Percentiles rank a stretch among this genome's conserved stretches.
These are phyloP conservation scores for Erinaceus europaeus DNA, from an alignment of 2,113 vertebrate genomes.

Conservation along the genomic window DNA sequence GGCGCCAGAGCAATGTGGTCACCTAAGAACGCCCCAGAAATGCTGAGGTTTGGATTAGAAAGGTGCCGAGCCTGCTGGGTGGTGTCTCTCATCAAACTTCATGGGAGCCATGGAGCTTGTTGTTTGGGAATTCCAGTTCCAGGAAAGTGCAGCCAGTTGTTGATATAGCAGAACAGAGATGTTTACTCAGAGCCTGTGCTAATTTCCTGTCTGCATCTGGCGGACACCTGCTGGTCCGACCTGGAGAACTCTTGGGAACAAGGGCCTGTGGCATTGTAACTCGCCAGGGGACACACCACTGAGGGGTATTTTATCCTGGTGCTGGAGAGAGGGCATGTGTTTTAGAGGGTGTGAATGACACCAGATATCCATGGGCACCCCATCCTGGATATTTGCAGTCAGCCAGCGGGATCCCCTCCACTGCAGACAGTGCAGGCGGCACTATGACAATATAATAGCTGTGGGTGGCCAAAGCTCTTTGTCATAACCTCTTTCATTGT, in stretches of 20 bases:
- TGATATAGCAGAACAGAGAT: not conserved
- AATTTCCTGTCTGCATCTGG: conserved; percentile 55
- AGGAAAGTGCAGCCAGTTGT: not conserved
- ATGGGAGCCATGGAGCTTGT: not conserved
- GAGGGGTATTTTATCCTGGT: not conserved
- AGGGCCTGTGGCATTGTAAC: conserved; percentile 1
- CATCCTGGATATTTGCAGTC: not conserved
- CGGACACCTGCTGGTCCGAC: not conserved
- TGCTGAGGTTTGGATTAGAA: not conserved
- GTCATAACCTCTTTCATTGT: not conserved
- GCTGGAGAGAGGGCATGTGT: conserved; percentile 4
- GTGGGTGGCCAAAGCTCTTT: not conserved
- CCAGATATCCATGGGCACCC: not conserved
- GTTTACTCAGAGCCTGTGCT: conserved; percentile 38
- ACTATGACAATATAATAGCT: not conserved
- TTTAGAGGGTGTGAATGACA: not conserved
- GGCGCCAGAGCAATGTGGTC: not conserved
- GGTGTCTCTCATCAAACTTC: not conserved
- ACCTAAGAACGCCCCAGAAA: not conserved
- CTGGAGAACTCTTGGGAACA: not conserved
- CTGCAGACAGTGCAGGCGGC: not conserved
- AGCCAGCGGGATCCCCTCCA: not conserved
- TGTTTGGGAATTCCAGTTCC: not conserved
- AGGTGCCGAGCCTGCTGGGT: not conserved
- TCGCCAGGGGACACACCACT: not conserved